Evolutionary conservation across 2,888 invertebrate species (phyloP).

Genomic region (Papilio demoleus): DNA sequence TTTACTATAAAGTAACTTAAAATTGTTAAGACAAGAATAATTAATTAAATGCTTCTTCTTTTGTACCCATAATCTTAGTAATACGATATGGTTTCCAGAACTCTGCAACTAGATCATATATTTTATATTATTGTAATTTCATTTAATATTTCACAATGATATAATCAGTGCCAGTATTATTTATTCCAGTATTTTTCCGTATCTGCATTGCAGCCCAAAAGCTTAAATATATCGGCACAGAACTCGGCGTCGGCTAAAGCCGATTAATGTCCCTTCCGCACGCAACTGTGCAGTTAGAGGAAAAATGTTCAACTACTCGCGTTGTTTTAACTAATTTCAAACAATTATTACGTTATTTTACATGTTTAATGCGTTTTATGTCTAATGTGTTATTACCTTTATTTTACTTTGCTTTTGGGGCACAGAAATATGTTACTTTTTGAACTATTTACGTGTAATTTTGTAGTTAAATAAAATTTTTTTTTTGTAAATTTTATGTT

Average conservation of each 20-base stretch:
- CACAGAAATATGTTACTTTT: no score
- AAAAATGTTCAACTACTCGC: conserved; percentile 50
- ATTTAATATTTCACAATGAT: background rate
- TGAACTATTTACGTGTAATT: background rate
- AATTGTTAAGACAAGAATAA: no score
- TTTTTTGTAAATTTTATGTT: background rate
- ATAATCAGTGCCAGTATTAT: conserved; percentile 18
- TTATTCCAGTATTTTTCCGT: conserved; percentile 37
- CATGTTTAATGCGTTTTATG: conserved; percentile 19
- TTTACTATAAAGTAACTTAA: no score
- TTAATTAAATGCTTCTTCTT: no score
- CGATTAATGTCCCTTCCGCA: conserved; percentile 70
- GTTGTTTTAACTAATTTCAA: conserved; percentile 20
- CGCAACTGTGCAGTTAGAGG: conserved; percentile 70
- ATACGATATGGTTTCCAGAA: no score
- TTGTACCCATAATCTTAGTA: no score
- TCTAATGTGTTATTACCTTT: background rate
- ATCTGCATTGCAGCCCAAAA: conserved; percentile 66
- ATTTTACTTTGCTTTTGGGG: background rate
- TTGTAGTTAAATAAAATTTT: no score
- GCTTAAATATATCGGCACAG: conserved; percentile 57
- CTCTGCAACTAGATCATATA: no score
- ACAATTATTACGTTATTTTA: conserved; percentile 36
- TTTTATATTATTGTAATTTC: background rate
- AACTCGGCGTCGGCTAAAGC: conserved; percentile 65